These are phyloP conservation scores for Chrysodeixis includens DNA, from an alignment of 2,888 invertebrate species.

Conservation along the genomic window DNA sequence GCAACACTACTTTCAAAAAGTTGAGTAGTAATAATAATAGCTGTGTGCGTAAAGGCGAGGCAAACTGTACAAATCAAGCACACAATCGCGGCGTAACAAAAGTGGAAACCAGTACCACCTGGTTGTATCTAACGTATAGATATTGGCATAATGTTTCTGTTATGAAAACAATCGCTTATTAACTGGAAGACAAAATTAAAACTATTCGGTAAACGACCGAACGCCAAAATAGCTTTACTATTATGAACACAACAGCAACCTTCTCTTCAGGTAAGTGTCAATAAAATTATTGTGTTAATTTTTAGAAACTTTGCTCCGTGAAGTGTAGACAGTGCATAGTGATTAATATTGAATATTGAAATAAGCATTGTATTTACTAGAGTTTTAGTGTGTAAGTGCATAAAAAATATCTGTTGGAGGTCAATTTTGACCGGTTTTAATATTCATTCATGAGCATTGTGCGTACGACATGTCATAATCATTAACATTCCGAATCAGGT, in stretches of 20 bases:
- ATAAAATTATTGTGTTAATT: conserved; percentile 33
- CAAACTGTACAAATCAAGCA: conserved; percentile 8
- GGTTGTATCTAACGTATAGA: conserved; percentile 20
- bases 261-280: conserved; percentile 57
- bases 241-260: conserved; percentile 67
- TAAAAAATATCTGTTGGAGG: background rate
- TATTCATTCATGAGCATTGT: conserved; percentile 40
- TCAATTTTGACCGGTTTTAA: conserved; percentile 9
- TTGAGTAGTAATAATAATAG: conserved; percentile 15
- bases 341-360: conserved; percentile 8
- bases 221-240: conserved; percentile 35
- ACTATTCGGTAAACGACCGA: conserved; percentile 33
- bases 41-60: background rate
- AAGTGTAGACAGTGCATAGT: conserved; percentile 27
- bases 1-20: conserved; percentile 18
- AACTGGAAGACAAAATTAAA: conserved; percentile 16
- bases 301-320: conserved; percentile 12
- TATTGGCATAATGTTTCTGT: conserved; percentile 35
- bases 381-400: background rate
- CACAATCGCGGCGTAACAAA: conserved; percentile 22
- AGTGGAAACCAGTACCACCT: conserved; percentile 20
- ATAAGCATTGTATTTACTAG: background rate
- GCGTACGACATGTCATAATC: conserved; percentile 36
- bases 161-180: conserved; percentile 32
- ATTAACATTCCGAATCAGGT: conserved; percentile 35